Percentiles rank a stretch among this genome's conserved stretches.
phyloP scores from a whole-genome alignment of 92 coral and sea anemone species.

The Epizoanthus fatuus region DNA sequence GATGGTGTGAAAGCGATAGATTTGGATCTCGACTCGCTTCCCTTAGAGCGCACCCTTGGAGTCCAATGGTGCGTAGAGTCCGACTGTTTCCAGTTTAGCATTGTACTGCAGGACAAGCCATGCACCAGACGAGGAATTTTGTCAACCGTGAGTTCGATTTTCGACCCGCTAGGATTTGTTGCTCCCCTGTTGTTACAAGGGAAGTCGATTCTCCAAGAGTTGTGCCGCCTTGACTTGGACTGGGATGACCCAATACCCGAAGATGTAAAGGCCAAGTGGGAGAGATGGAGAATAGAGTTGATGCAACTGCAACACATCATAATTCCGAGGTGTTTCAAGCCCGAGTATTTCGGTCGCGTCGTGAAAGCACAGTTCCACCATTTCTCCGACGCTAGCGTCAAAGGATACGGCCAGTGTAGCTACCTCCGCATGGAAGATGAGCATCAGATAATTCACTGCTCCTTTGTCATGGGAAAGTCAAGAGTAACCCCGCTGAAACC shows the following conservation, averaged over 20 bases:
- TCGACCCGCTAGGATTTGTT: slow-evolving; percentile 52
- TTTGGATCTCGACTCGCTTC: slow-evolving; percentile 21
- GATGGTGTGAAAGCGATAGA: slow-evolving; percentile 39
- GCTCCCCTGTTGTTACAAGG: slow-evolving; percentile 45
- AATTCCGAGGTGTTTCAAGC: slow-evolving; percentile 16
- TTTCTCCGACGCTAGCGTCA: slow-evolving; percentile 48
- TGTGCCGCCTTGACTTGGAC: slow-evolving; percentile 32
- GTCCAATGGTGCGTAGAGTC: slow-evolving; percentile 57
- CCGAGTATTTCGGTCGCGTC: slow-evolving; percentile 7
- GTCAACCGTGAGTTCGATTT: slow-evolving; percentile 46
- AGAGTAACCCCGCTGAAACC: slow-evolving; percentile 51
- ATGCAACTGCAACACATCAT: not conserved
- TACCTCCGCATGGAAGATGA: slow-evolving; percentile 8
- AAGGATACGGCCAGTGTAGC: slow-evolving; percentile 42
- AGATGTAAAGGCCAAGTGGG: slow-evolving; percentile 24
- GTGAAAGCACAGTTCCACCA: slow-evolving; percentile 15
- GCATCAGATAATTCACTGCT: not conserved
- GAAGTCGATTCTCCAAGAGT: slow-evolving; percentile 47
- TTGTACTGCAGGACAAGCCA: slow-evolving; percentile 58
- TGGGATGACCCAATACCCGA: slow-evolving; percentile 61
- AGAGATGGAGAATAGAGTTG: slow-evolving; percentile 36
- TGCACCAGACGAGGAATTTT: slow-evolving; percentile 46
- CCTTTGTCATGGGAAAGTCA: slow-evolving; percentile 23
- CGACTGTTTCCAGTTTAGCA: slow-evolving; percentile 44
- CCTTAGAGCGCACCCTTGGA: slow-evolving; percentile 51